phyloP scores from a whole-genome alignment of 2,797 vertebrate genomes.

The Chaunax sp. region DNA sequence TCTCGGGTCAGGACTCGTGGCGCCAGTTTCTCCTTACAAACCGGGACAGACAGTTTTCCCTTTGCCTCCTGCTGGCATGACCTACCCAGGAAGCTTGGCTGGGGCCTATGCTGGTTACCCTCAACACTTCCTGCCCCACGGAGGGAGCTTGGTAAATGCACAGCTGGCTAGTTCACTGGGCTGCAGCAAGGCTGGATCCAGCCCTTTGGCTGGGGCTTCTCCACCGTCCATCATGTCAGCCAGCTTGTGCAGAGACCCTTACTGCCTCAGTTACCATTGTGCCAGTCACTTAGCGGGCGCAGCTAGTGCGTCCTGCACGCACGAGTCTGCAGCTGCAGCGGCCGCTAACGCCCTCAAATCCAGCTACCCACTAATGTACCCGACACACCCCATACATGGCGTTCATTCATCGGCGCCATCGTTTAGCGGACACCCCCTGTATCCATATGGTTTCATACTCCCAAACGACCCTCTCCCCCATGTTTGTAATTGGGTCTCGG shows the following conservation, averaged over 20 bases:
- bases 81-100: constrained; percentile 93
- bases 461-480: constrained; percentile 97
- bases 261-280: constrained; percentile 99
- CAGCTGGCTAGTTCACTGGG: constrained; percentile 93
- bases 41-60: constrained; percentile 98
- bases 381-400: constrained; percentile 91
- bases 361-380: constrained; percentile 97
- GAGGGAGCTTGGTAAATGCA: constrained; percentile 94
- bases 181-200: constrained; percentile 94
- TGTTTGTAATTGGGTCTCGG: constrained; percentile 98
- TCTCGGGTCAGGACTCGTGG: constrained; percentile 95
- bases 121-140: constrained; percentile 95
- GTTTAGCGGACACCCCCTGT: constrained; percentile 94
- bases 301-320: constrained; percentile 88
- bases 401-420: constrained; percentile 93
- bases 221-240: constrained; percentile 98
- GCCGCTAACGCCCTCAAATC: constrained; percentile 90
- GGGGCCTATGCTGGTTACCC: constrained; percentile 97
- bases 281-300: constrained; percentile 95
- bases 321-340: constrained; percentile 88
- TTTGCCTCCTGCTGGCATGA: constrained; percentile 95
- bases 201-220: constrained; percentile 94
- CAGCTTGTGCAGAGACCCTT: constrained; percentile 97
- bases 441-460: constrained; percentile 98
- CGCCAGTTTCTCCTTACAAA: constrained; percentile 97